These are phyloP conservation scores for Adelognathus sp. DNA, from an alignment of 2,888 invertebrate genomes.

Conservation along the genomic window DNA sequence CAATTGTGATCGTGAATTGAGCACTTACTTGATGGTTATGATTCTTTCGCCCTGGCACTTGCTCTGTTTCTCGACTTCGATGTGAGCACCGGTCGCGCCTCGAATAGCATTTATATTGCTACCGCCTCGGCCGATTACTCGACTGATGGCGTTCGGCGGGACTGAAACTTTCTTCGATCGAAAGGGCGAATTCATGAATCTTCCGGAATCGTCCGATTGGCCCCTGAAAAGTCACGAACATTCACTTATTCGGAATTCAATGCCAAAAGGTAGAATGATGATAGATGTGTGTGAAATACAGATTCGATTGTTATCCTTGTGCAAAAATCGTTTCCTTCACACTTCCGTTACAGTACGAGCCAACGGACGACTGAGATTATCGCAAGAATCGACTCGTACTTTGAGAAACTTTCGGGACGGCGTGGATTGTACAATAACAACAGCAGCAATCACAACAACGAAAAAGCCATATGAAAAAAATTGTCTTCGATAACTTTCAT, in stretches of 20 bases:
- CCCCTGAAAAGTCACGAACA: conserved; percentile 66
- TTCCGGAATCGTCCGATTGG: conserved; percentile 78
- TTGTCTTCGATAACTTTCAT: conserved; percentile 28
- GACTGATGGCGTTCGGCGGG: conserved; percentile 96
- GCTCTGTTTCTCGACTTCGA: conserved; percentile 98
- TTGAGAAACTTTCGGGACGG: neutral
- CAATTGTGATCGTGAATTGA: neutral
- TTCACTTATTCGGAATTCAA: neutral
- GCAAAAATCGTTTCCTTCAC: neutral
- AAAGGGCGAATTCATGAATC: conserved; percentile 82
- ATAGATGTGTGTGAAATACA: neutral
- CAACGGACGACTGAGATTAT: neutral
- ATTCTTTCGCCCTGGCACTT: conserved; percentile 96
- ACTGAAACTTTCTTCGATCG: conserved; percentile 96
- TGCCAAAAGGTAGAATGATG: neutral
- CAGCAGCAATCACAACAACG: neutral
- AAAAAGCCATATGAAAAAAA: conserved; percentile 26
- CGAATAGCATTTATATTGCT: conserved; percentile 99
- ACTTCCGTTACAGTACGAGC: neutral
- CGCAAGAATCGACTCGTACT: neutral
- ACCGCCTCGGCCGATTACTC: conserved; percentile 98
- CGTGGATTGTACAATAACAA: too few relatives aligned
- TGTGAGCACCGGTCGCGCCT: conserved; percentile 97
- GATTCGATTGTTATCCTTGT: neutral
- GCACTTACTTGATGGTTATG: conserved; percentile 94